Evolutionary conservation across 2,797 vertebrate genomes (phyloP), one percentile per base, ranked within the genome.

Genomic region (Xenops minutus): DNA sequence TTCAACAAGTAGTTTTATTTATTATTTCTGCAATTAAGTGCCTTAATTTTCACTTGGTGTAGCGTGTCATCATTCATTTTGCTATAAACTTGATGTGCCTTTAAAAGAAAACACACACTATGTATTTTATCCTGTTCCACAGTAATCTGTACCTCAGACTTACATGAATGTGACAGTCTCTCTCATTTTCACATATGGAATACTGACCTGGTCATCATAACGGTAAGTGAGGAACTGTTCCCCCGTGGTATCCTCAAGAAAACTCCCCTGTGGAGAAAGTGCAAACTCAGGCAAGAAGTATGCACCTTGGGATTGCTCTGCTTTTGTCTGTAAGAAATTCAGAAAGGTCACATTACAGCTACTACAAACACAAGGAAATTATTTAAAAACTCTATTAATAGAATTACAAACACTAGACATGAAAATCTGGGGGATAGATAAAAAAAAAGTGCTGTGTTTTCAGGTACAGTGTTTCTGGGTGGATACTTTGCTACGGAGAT

Each of bases 221-320:
- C 98, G 98, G 85, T 99, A 99, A 5, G 98, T 99, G 61, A 99
- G 98, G 92, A 98, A 98, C 95, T 99, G 98, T 30, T 99, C 99
- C 71, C 98, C 99, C 0, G 99, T 98, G 7, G 98, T 98, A 7
- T 99, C 99, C 96, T 99, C 99, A 63, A 99, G 98, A 92, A 99
- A 99, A 95, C 99, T 99, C 88, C 99, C 99, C 97, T 99, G 99
- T 16, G 99, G 99, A 46, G 99, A 99, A 59, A 99, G 98, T 7
- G 98, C 98, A 79, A 99, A 99, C 97, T 99, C 99, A 1, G 99
- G 99, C 93, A 99, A 97, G 97, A 99, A 99, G 96, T 99, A 99
- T 29, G 98, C 98, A 52, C 98, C 98, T 81, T 99, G 98, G 41
- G 98, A 96, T 92, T 98, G 98, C 89, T 98, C 98, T 21, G 98